A percentile compares a stretch with the other conserved stretches of the same genome.
Conservation (phyloP, 2,888 invertebrate genomes). For the Leptinotarsa tumamoca region DNA sequence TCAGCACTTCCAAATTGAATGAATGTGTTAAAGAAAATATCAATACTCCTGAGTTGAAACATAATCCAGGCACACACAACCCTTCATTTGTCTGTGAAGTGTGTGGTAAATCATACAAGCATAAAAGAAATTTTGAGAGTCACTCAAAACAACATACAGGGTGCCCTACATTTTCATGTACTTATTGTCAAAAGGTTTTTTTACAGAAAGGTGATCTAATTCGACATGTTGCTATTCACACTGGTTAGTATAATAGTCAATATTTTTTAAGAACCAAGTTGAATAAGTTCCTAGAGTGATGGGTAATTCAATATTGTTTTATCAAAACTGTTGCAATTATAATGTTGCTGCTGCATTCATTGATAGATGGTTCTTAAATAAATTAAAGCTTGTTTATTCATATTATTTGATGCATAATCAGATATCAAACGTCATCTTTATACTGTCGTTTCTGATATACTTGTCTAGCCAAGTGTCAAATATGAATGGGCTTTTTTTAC, state of each 20-base stretch:
- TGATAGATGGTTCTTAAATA: too few relatives aligned
- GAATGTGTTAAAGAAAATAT: slow-evolving; percentile 14
- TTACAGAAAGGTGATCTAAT: slow-evolving; percentile 70
- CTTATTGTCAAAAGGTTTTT: slow-evolving; percentile 69
- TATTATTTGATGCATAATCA: too few relatives aligned
- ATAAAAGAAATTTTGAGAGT: slow-evolving; percentile 66
- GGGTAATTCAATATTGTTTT: too few relatives aligned
- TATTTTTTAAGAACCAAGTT: neutral
- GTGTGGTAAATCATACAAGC: slow-evolving; percentile 69
- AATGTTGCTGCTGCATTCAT: too few relatives aligned
- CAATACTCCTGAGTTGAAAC: slow-evolving; percentile 57
- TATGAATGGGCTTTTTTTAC: too few relatives aligned
- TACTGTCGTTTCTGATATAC: too few relatives aligned
- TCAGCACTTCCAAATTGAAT: neutral
- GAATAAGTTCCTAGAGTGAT: too few relatives aligned
- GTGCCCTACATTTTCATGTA: slow-evolving; percentile 67
- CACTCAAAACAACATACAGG: slow-evolving; percentile 70
- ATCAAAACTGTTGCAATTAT: too few relatives aligned
- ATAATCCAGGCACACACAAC: slow-evolving; percentile 53
- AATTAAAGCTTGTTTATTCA: too few relatives aligned
- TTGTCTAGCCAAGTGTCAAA: too few relatives aligned
- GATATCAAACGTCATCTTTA: too few relatives aligned
- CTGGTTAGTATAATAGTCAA: slow-evolving; percentile 58
- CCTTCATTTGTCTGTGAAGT: slow-evolving; percentile 66
- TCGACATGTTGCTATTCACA: slow-evolving; percentile 70